Percentiles rank a stretch among this genome's conserved stretches.
These are phyloP conservation scores for Hirtodrosophila trivittata DNA, from an alignment of 2,888 invertebrate genomes.

Conservation along the genomic window DNA sequence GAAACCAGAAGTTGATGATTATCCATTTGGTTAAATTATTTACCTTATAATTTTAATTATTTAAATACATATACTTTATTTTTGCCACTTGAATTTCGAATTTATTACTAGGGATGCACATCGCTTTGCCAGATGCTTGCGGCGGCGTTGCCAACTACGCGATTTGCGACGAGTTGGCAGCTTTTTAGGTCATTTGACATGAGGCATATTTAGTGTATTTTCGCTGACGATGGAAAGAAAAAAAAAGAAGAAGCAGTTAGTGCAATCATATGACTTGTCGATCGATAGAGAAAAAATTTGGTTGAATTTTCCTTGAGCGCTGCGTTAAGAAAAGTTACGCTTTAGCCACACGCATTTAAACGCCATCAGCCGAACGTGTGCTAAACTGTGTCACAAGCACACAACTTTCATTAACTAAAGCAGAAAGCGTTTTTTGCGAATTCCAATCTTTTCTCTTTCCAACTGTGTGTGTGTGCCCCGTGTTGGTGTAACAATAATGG, in stretches of 20 bases:
- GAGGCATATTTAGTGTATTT: conserved; percentile 46
- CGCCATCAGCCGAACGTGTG: conserved; percentile 38
- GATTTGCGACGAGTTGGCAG: conserved; percentile 30
- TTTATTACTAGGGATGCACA: conserved; percentile 18
- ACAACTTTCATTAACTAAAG: conserved; percentile 7
- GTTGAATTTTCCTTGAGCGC: conserved; percentile 46
- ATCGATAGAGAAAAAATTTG: conserved; percentile 70
- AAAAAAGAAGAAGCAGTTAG: conserved; percentile 31
- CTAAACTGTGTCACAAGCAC: conserved; percentile 19
- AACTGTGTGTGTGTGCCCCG: conserved; percentile 24
- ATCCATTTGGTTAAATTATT: too few species aligned
- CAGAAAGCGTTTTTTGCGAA: conserved; percentile 17
- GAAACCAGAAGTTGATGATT: too few species aligned
- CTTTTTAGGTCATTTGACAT: conserved; percentile 41
- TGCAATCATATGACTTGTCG: conserved; percentile 71
- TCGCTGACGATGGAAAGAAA: conserved; percentile 5
- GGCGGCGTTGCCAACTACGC: conserved; percentile 16
- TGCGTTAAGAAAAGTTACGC: conserved; percentile 48
- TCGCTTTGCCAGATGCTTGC: not conserved
- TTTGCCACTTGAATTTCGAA: too few species aligned
- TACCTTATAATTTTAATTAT: too few species aligned
- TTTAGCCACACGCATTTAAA: conserved; percentile 27
- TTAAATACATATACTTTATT: too few species aligned
- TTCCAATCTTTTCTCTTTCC: conserved; percentile 19
- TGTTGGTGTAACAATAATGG: conserved; percentile 85